Evolutionary conservation across 2,888 invertebrate species (phyloP).

Genomic region (Phymatocera aterrima): DNA sequence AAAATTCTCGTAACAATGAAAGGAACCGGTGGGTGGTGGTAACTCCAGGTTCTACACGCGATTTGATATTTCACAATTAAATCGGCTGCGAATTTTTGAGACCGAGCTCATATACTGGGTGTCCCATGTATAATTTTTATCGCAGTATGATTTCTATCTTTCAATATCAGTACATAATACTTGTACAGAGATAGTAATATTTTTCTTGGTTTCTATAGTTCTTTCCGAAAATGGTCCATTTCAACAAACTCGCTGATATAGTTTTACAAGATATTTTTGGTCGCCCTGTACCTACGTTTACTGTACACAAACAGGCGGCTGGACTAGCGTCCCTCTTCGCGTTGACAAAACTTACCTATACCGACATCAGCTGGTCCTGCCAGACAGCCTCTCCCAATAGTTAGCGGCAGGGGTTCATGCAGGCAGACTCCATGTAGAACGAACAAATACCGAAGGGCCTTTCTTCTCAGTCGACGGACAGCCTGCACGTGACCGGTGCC

Average conservation of each 20-base stretch:
- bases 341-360: slow-evolving; percentile 7
- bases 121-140: no score
- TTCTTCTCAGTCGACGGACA: background rate
- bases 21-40: no score
- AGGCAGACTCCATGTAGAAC: background rate
- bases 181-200: background rate
- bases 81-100: no score
- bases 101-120: no score
- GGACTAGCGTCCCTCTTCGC: background rate
- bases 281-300: background rate
- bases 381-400: slow-evolving; percentile 12
- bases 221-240: background rate
- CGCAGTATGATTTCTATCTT: no score
- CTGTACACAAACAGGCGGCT: background rate
- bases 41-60: no score
- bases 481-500: background rate
- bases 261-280: background rate
- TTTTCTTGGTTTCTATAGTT: background rate
- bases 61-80: no score
- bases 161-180: background rate
- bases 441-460: slow-evolving; percentile 12
- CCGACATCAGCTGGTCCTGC: slow-evolving; percentile 22
- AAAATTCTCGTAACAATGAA: background rate
- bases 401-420: background rate
- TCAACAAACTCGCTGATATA: background rate